A percentile compares a stretch with the other conserved stretches of the same genome.
Conservation (phyloP, 2,113 vertebrate species). For the Prochilodus magdalenae region DNA sequence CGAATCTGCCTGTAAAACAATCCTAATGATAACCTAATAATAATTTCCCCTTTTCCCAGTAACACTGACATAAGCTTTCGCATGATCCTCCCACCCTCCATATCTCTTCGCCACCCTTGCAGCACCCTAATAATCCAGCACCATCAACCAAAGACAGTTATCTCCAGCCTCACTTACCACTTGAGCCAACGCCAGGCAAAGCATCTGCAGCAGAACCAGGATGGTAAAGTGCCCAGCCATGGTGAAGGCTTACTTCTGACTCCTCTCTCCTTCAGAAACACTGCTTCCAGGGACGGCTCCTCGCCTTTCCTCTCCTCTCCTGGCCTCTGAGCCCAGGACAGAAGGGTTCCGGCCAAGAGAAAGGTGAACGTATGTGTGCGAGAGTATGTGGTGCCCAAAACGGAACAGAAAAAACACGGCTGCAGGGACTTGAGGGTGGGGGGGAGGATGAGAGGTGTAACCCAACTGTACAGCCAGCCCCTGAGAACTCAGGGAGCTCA, state of each 20-base stretch:
- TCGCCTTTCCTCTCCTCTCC: slow-evolving; percentile 65
- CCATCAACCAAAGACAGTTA: slow-evolving; percentile 12
- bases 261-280: slow-evolving; percentile 65
- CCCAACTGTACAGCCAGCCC: slow-evolving; percentile 60
- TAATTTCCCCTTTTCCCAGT: not conserved
- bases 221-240: slow-evolving; percentile 78
- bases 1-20: not conserved
- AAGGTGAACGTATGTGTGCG: slow-evolving; percentile 19
- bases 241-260: slow-evolving; percentile 64
- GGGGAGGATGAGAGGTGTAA: slow-evolving; percentile 55
- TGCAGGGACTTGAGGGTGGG: slow-evolving; percentile 28
- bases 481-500: slow-evolving; percentile 60
- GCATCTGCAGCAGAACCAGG: slow-evolving; percentile 81
- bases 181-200: slow-evolving; percentile 88
- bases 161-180: slow-evolving; percentile 83
- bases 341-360: slow-evolving; percentile 41
- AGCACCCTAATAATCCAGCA: slow-evolving; percentile 36
- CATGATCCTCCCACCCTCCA: not conserved
- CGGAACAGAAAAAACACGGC: slow-evolving; percentile 34
- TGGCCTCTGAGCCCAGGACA: slow-evolving; percentile 61
- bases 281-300: slow-evolving; percentile 67
- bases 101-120: slow-evolving; percentile 15
- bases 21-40: not conserved
- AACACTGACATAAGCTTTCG: not conserved
- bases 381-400: slow-evolving; percentile 45